These are phyloP conservation scores for Acleris cristana DNA, from an alignment of 2,888 invertebrate genomes.

Conservation along the genomic window DNA sequence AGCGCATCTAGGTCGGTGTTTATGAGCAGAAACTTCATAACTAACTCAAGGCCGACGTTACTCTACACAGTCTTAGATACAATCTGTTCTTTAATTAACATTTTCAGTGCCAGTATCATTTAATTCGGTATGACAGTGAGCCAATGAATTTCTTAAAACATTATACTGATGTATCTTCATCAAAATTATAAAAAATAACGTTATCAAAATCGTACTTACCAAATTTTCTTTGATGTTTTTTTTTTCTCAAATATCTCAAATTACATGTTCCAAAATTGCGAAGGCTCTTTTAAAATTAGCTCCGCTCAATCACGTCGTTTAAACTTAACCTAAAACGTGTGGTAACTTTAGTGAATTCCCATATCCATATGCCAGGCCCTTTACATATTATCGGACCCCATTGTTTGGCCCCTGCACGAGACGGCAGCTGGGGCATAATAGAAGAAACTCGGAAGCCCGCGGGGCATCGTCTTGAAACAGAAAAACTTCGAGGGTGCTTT, in stretches of 20 bases:
- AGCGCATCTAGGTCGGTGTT: slow-evolving; percentile 2
- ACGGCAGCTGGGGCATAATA: slow-evolving; percentile 1
- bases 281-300: neutral
- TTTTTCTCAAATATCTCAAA: neutral
- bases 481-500: slow-evolving; percentile 14
- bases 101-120: neutral
- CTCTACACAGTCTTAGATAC: neutral
- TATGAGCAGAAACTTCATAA: neutral
- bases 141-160: neutral
- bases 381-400: slow-evolving; percentile 17
- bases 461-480: slow-evolving; percentile 16
- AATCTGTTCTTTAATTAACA: neutral
- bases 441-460: slow-evolving; percentile 22
- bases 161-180: neutral
- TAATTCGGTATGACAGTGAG: too few species aligned
- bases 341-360: neutral
- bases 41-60: neutral
- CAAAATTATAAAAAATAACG: neutral
- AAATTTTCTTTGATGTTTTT: too few species aligned
- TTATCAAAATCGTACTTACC: neutral
- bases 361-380: neutral
- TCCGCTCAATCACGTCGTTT: neutral
- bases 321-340: neutral
- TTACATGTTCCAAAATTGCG: slow-evolving; percentile 1
- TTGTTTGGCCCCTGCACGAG: slow-evolving; percentile 15